Conservation (phyloP, 2,113 vertebrate species). For the Micronycteris hirsuta region DNA sequence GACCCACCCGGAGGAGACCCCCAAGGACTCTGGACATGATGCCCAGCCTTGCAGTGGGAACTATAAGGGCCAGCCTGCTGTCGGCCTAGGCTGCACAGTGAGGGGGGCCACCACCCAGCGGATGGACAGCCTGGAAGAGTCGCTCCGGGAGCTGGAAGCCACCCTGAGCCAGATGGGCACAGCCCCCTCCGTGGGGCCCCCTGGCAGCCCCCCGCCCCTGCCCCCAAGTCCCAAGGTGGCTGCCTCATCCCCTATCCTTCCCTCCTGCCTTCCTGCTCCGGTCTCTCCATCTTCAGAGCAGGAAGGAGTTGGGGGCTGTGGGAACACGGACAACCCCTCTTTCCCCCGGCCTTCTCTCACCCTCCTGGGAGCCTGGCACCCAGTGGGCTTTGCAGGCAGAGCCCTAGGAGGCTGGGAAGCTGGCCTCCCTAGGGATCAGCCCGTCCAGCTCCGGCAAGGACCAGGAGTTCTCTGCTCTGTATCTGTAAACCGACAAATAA, state of each 20-base stretch:
- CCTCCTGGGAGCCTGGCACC: neutral
- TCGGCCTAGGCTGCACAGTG: neutral
- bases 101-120: slow-evolving; percentile 68
- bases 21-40: neutral
- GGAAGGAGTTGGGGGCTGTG: neutral
- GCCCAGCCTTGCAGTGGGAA: neutral
- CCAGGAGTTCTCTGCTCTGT: slow-evolving; percentile 20
- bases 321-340: neutral
- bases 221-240: slow-evolving; percentile 54
- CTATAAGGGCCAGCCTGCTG: neutral
- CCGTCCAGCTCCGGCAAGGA: neutral
- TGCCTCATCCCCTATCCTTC: neutral
- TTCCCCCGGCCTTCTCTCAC: neutral
- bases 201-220: neutral
- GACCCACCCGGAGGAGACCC: neutral
- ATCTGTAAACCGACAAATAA: slow-evolving; percentile 61
- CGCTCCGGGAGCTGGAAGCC: slow-evolving; percentile 90
- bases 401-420: slow-evolving; percentile 68
- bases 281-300: slow-evolving; percentile 14
- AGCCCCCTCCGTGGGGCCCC: rapidly evolving
- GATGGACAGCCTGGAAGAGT: slow-evolving; percentile 94
- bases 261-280: neutral
- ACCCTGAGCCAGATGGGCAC: slow-evolving; percentile 86
- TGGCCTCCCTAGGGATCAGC: neutral
- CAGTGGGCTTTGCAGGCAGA: neutral